A percentile compares a stretch with the other conserved stretches of the same genome.
phyloP scores from a whole-genome alignment of 1,140 invertebrate species.

The Radopholus similis region DNA sequence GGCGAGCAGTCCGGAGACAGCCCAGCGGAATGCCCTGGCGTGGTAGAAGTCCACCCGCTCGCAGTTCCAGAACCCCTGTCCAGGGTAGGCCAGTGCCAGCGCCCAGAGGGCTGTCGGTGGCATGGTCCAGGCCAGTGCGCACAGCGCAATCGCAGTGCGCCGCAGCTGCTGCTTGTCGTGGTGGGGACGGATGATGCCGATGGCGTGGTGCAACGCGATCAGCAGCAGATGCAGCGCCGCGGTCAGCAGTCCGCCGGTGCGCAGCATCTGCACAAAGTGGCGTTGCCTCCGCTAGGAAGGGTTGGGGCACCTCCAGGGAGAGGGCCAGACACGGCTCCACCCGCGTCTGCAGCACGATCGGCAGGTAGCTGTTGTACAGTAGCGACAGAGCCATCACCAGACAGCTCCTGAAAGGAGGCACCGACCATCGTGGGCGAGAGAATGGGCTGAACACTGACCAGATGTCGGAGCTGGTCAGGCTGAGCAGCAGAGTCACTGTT shows the following conservation, averaged over 20 bases:
- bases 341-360: constrained; percentile 34
- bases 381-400: constrained; percentile 43
- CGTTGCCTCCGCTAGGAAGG: background rate
- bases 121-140: constrained; percentile 30
- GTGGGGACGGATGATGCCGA: constrained; percentile 38
- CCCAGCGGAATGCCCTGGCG: constrained; percentile 31
- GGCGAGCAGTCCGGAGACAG: constrained; percentile 35
- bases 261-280: constrained; percentile 29
- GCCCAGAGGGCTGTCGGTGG: constrained; percentile 26
- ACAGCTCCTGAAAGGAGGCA: constrained; percentile 22
- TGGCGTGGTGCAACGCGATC: constrained; percentile 45
- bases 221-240: constrained; percentile 44
- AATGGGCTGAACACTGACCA: constrained; percentile 21
- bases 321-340: constrained; percentile 46
- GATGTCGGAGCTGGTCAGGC: constrained; percentile 46
- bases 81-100: constrained; percentile 22
- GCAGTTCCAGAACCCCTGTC: constrained; percentile 42
- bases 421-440: background rate
- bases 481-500: constrained; percentile 39
- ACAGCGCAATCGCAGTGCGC: constrained; percentile 11
- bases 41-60: constrained; percentile 42
- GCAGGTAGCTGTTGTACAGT: constrained; percentile 48
- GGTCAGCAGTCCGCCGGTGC: constrained; percentile 41
- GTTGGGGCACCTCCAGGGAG: constrained; percentile 26
- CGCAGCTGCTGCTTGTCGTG: constrained; percentile 9